Base-by-base conservation (phyloP, 2,797 vertebrate species). In the Mastacembelus armatus region DNA sequence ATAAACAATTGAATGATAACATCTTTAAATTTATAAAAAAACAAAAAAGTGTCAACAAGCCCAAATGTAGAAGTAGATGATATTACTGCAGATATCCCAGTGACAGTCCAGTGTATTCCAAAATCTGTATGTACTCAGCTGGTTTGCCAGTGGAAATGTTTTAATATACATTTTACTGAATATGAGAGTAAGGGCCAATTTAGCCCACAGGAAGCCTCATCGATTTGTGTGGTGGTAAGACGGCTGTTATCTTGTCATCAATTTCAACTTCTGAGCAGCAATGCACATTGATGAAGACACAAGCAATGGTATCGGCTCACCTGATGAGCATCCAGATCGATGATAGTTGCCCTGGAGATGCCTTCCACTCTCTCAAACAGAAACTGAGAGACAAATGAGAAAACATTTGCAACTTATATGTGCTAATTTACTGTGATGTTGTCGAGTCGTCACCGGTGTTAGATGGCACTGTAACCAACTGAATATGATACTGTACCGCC, bases 291-390 rank as follows among this genome's bases (percentile, higher is more conserved):
- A 73, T 66, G 58, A 14, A n/a, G 21, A 54, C 18, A 70, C 33
- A 57, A 36, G 47, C 38, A 62, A 73, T 57, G 30, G 38, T 52
- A 38, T 45, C 4, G 45, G 74, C 94, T 95, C 87, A 98, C 96
- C 96, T 99, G 97, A 90, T 99, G 97, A 84, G 96, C 96, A 57
- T 99, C 96, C 52, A 98, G 92, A 84, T 99, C 96, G 27, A 98
- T 95, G 85, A 98, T 97, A 48, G 95, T 96, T 26, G 95, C 97
- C 87, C 83, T 96, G 81, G 94, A 94, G 74, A 99, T 83, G 38
- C 95, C 95, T 83, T 95, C 95, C 52, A 97, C 92, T 77, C 95
- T 93, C 50, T 98, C 96, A 89, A 98, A 98, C 66, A 98, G 92
- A 82, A 99, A 97, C 96, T 98, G 85, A 49, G 29, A 75, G 10